Evolutionary conservation across 1,140 invertebrate genomes (phyloP).

Genomic region (Heliconius melpomene): DNA sequence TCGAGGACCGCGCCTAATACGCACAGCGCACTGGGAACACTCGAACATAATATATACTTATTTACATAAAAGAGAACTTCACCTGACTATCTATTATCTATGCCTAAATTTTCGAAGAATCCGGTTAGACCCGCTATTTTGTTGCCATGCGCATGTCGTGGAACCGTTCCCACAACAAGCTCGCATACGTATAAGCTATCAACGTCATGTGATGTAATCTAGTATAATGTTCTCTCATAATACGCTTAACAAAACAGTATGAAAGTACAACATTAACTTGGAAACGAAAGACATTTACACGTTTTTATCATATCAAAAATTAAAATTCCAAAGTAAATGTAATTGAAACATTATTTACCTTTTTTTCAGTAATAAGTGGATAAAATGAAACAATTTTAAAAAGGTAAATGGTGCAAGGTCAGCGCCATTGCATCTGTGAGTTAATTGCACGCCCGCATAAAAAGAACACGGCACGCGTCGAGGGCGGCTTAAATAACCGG

Average conservation of each 20-base stretch:
- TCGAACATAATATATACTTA: constrained; percentile 35
- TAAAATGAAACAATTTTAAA: constrained; percentile 25
- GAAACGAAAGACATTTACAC: not conserved
- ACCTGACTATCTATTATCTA: constrained; percentile 42
- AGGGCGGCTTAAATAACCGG: constrained; percentile 54
- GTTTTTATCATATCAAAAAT: not conserved
- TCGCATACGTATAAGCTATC: constrained; percentile 46
- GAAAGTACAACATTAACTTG: not conserved
- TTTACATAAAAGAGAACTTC: constrained; percentile 45
- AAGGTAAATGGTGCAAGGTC: constrained; percentile 51
- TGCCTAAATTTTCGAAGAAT: constrained; percentile 49
- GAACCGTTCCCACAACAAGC: constrained; percentile 47
- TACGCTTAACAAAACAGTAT: not conserved
- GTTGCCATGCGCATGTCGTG: constrained; percentile 54
- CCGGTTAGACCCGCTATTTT: constrained; percentile 63
- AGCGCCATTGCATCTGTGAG: constrained; percentile 52
- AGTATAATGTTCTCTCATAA: not conserved
- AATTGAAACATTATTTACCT: not conserved
- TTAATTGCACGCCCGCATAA: constrained; percentile 49
- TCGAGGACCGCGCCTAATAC: constrained; percentile 20
- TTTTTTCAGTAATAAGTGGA: not conserved
- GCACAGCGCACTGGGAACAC: not conserved
- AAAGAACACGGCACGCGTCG: constrained; percentile 53
- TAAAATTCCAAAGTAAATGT: not conserved
- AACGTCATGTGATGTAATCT: constrained; percentile 55